Evolutionary conservation across 2,113 vertebrate species (phyloP), one percentile per base, ranked within the genome.

Genomic region (Chloebia gouldiae): DNA sequence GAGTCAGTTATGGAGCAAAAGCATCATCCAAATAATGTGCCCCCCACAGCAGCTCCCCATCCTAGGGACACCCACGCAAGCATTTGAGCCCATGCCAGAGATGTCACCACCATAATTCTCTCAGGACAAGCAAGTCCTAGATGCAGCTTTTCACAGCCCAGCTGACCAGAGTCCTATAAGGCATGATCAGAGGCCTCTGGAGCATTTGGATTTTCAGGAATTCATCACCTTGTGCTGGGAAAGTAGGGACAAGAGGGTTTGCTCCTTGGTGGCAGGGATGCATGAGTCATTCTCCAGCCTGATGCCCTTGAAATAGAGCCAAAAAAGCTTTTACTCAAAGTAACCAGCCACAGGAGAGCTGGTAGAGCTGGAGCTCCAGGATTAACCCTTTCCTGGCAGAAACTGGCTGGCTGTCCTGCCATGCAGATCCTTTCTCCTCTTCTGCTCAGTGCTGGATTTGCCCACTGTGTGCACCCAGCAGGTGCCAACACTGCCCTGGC

Each of bases 251-350:
- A 83, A 77, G 90, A 90, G 77, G 77, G 69, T 75, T 84, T 89
- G 61, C 85, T 95, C 81, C 95, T 78, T 35, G 66, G 49, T 50
- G 63, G 72, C 87, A 82, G 77, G 47, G 92, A 96, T 85, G 66
- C 59, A 80, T 95, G 91, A 97, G 92, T 96, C 96, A 96, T 97
- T 90, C 91, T 91, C 82, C 93, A 87, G 91, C 85, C 57, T 45
- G 13, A 35, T 93, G 91, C 77, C 95, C 95, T 97, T 98, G 98
- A 98, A 97, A 96, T 35, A 3, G 15, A 97, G 97, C 97, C 98
- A 98, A 72, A 97, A 98, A 98, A 97, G 97, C 97, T 97, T 97
- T 97, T 96, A 97, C 45, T 8, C 89, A 94, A 94, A 97, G 94
- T 76, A 95, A 86, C 47, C 87, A 91, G 97, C 96, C 95, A 97